Evolutionary conservation across 2,888 invertebrate genomes (phyloP).

Genomic region (Lithophane ornitopus): DNA sequence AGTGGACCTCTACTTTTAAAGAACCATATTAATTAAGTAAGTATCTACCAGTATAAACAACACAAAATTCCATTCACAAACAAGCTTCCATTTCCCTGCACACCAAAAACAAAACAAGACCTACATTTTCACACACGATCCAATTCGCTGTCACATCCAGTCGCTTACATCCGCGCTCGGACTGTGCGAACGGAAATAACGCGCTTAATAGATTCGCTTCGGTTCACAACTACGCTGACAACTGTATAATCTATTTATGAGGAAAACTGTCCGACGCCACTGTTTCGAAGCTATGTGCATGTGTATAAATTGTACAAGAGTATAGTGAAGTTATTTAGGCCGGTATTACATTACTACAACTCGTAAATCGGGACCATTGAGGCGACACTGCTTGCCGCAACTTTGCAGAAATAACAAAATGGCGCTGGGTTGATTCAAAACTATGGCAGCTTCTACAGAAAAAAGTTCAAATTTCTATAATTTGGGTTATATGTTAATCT

Average conservation of each 20-base stretch:
- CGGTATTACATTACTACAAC: background rate
- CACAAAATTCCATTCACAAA: conserved; percentile 8
- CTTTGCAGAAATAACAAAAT: background rate
- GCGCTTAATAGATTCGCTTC: conserved; percentile 90
- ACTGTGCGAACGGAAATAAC: conserved; percentile 87
- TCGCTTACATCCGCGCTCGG: conserved; percentile 62
- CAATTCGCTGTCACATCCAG: conserved; percentile 71
- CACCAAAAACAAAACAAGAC: conserved; percentile 30
- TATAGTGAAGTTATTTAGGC: conserved; percentile 18
- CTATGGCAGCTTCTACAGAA: too few species aligned
- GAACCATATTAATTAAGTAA: background rate
- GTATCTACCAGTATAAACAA: background rate
- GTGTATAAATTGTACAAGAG: conserved; percentile 17
- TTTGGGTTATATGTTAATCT: background rate
- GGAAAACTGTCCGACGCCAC: conserved; percentile 80
- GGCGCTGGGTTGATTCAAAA: background rate
- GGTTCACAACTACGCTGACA: conserved; percentile 88
- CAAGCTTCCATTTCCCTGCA: conserved; percentile 20
- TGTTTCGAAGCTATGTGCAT: conserved; percentile 48
- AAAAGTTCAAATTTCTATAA: background rate
- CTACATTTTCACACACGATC: conserved; percentile 43
- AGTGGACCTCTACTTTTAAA: background rate
- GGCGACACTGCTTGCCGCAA: too few species aligned
- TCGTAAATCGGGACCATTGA: too few species aligned
- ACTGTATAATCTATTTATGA: conserved; percentile 89